phyloP scores from a whole-genome alignment of 2,113 vertebrate genomes.

The Pogonocichla stellata region DNA sequence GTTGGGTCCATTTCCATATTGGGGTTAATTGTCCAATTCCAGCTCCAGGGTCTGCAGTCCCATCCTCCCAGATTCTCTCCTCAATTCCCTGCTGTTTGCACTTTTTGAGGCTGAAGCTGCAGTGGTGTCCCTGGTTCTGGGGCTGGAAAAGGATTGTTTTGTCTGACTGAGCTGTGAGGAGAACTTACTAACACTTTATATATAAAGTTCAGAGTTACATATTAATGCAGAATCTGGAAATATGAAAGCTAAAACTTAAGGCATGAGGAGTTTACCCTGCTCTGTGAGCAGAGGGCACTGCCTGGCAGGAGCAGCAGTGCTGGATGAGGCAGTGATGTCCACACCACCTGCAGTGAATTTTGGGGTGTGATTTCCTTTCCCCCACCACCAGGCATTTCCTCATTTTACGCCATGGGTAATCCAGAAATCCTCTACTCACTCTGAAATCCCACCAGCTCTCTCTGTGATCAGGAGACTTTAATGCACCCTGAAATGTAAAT shows the following conservation, averaged over 20 bases:
- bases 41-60: not conserved
- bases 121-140: not conserved
- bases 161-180: not conserved
- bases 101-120: not conserved
- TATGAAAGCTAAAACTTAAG: too few species aligned
- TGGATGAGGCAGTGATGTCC: accelerated
- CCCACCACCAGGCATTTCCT: not conserved
- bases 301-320: accelerated
- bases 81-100: not conserved
- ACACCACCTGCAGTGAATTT: not conserved
- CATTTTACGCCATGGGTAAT: not conserved
- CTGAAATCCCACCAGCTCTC: too few species aligned
- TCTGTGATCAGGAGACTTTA: not conserved
- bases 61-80: not conserved
- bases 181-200: not conserved
- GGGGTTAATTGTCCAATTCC: too few species aligned
- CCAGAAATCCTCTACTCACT: not conserved
- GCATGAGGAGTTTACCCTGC: not conserved
- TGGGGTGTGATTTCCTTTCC: not conserved
- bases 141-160: not conserved
- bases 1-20: too few species aligned
- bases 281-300: not conserved
- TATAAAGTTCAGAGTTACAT: not conserved
- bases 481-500: not conserved
- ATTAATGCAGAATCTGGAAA: too few species aligned